These are phyloP conservation scores for Temnothorax unifasciatus DNA, from an alignment of 2,888 invertebrate species.

Conservation along the genomic window DNA sequence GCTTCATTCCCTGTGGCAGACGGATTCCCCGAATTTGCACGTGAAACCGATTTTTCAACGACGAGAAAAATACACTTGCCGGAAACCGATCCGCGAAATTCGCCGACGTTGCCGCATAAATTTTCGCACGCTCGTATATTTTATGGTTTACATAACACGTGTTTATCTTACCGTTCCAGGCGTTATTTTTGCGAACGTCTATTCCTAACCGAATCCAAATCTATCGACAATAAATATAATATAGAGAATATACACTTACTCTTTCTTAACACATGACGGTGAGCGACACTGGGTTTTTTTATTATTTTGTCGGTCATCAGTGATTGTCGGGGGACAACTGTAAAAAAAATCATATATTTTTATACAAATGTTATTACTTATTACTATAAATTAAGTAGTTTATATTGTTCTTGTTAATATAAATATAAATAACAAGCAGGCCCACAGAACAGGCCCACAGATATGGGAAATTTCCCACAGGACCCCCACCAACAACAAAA, in stretches of 20 bases:
- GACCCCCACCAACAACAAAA: no score
- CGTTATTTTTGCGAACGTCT: constrained; percentile 36
- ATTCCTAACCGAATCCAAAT: constrained; percentile 2
- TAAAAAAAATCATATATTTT: no score
- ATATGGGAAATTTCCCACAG: no score
- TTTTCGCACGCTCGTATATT: constrained; percentile 45
- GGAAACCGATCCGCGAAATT: constrained; percentile 51
- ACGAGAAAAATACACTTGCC: constrained; percentile 51
- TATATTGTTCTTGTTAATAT: no score
- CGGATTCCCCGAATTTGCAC: constrained; percentile 50
- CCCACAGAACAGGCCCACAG: no score
- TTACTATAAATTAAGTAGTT: no score
- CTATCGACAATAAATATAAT: constrained; percentile 1
- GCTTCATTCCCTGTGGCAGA: constrained; percentile 35
- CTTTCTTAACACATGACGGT: not conserved
- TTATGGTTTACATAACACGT: constrained; percentile 39
- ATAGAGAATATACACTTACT: not conserved
- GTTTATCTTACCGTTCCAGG: constrained; percentile 38
- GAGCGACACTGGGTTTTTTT: no score
- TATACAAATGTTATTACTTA: no score
- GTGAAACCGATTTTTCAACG: constrained; percentile 51
- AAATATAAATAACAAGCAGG: no score
- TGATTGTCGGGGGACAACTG: no score
- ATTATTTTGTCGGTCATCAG: no score
- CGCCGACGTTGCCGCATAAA: constrained; percentile 52